Base-by-base conservation (phyloP, 1,140 invertebrate species). In the Eriocheir sinensis region DNA sequence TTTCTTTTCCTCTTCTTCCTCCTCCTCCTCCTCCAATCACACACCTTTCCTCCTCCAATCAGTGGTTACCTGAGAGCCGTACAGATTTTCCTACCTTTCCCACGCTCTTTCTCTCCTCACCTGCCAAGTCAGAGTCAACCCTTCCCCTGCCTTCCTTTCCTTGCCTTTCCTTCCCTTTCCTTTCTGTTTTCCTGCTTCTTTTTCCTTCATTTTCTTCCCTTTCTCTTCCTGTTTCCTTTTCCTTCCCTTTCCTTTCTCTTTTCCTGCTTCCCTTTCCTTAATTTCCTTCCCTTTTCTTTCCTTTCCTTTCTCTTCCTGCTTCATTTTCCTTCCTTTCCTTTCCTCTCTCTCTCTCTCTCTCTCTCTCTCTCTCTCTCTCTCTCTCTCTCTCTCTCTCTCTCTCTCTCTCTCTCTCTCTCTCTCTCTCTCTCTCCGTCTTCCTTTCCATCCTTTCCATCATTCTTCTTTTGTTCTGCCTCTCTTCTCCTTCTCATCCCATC, bases 1-100 rank as follows among this genome's bases (percentile, higher is more conserved):
- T 83, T 72, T 72, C 60, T 83, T 83, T 32, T n/a, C 80, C n/a
- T n/a, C n/a, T n/a, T n/a, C n/a, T n/a, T n/a, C n/a, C 36, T 12
- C 30, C 27, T 81, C 34, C 80, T 81, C 34, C 27, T 34, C 60
- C 44, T 48, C 44, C 44, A 48, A 4, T 48, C 44, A 48, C 15
- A 48, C 44, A 48, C 44, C 44, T 48, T 48, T 15, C 44, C 4
- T 6, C 48, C 48, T 53, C 48, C 48, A 53, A 53, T 53, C 48
- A 12, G 8, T 17, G 2, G 21, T 1, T 21, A 53, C 44, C 44
- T 53, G 48, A 53, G 48, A 53, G 8, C 48, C 9, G 21, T 17
- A 12, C 48, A 53, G 48, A 53, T 53, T 53, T 53, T 53, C 48
- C 48, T 3, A 9, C 48, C 80, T 83, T 27, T n/a, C 12, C 80